Evolutionary conservation across 2,797 vertebrate genomes (phyloP), one percentile per base, ranked within the genome.

Genomic region (Macroramphosus scolopax): DNA sequence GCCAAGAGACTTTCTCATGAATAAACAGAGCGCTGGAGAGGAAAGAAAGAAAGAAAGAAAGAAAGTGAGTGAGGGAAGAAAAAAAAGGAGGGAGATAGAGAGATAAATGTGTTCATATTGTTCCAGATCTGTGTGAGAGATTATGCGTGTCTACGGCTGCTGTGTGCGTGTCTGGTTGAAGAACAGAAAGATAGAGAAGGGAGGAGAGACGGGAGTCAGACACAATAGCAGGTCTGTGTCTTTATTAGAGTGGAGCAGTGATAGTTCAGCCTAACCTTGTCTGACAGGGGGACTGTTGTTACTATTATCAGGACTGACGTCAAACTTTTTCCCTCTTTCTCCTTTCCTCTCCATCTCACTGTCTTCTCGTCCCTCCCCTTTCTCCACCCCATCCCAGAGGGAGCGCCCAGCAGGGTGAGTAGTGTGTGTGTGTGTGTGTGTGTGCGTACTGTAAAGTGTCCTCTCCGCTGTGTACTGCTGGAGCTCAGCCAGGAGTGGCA

Each of bases 401-500:
- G 87, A 85, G 88, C 87, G 9, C 87, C 88, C 67, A 88, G 88
- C 72, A 82, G 88, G 83, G 88, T 89, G 79, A 89, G 88, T 88
- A 83, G n/a, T 63, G 51, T 55, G 53, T 73, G 17, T 33, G 37
- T 62, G 52, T 56, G 24, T 51, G 9, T 41, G 37, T 42, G 20
- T 35, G 3, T 51, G n/a, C 20, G 12, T 15, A 18, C 34, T 18
- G 32, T 52, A 71, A 78, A 80, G 67, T 73, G 75, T 72, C 63
- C 68, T 63, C 68, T 56, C 53, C 38, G 32, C 42, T 58, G 34
- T 16, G 54, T 75, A 42, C 52, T 41, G 51, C 70, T 74, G 78
- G 62, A 70, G 34, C 62, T 42, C 52, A 39, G 64, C 68, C 70
- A 72, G 41, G 28, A 71, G 59, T 15, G n/a, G 52, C 60, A 31